Conservation (phyloP, 2,888 invertebrate species). For the Drosophila maculinotata region DNA sequence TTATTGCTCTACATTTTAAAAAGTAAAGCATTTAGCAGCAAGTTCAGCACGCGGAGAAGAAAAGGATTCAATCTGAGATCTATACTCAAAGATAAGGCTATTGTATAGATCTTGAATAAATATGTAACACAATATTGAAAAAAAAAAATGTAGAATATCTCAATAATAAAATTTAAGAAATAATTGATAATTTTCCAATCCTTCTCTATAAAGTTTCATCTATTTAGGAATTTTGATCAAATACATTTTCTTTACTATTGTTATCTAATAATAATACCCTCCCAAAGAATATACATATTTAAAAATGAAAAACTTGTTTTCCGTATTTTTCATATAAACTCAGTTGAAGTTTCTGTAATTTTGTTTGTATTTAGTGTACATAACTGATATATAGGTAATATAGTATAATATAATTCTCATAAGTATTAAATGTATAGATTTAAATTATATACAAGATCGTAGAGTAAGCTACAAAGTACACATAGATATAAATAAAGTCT, state of each 20-base stretch:
- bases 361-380: constrained; percentile 35
- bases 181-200: too few species aligned
- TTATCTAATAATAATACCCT: too few species aligned
- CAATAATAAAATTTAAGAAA: not conserved
- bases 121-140: too few species aligned
- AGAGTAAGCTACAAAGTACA: constrained; percentile 27
- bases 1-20: not conserved
- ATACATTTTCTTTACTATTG: too few species aligned
- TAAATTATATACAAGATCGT: constrained; percentile 55
- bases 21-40: not conserved
- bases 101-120: too few species aligned
- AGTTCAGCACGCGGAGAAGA: not conserved
- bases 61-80: not conserved
- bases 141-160: not conserved
- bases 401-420: constrained; percentile 11
- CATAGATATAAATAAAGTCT: constrained; percentile 34
- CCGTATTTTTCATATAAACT: constrained; percentile 40
- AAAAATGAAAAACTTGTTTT: not conserved
- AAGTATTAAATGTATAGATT: constrained; percentile 27
- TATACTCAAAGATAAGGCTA: too few species aligned
- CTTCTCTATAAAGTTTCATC: too few species aligned
- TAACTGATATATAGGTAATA: constrained; percentile 34
- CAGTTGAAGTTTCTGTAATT: constrained; percentile 63
- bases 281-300: too few species aligned
- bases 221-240: too few species aligned